Base-by-base conservation (phyloP, 2,888 invertebrate genomes). In the Monoplex corrugatus region DNA sequence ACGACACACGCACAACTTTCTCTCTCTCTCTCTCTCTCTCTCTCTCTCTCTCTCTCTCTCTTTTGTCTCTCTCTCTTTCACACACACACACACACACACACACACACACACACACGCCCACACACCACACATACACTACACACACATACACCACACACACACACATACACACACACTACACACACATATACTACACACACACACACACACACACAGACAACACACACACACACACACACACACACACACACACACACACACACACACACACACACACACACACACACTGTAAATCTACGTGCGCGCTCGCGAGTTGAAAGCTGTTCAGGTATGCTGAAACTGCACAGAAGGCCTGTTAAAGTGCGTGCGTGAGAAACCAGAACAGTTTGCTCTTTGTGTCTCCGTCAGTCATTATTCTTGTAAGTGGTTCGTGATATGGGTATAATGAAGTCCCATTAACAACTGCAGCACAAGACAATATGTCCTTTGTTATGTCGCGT, bases 171-270 rank as follows among this genome's bases (percentile, higher is more conserved):
- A 23, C 63, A 63, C 3, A 23, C 63, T 6, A 19, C 23, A n/a
- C n/a, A n/a, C n/a, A n/a, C n/a, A n/a, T n/a, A n/a, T n/a, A n/a
- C n/a, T 23, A 28, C 63, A n/a, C 40, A 5, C 40, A 78, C 78
- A 35, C 40, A 78, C 78, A 32, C 78, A 78, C 78, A 78, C 78
- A 13, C 78, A 13, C 78, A 78, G 32, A 78, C 78, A 13, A 78
- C 78, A 78, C 78, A 13, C 35, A 78, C 78, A 78, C 80, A 10
- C 43, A 80, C 80, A 40, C 80, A 40, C 80, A 40, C 80, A 40
- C 80, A 80, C 80, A 80, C 32, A 80, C 80, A 80, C 80, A 80
- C 80, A 80, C 80, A 80, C 35, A 35, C 2, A 80, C 80, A 35
- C 32, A 35, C 35, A 2, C 35, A 80, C 35, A 80, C 35, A 40